phyloP scores from a whole-genome alignment of 1,140 invertebrate genomes.

The Brachionus calyciflorus region DNA sequence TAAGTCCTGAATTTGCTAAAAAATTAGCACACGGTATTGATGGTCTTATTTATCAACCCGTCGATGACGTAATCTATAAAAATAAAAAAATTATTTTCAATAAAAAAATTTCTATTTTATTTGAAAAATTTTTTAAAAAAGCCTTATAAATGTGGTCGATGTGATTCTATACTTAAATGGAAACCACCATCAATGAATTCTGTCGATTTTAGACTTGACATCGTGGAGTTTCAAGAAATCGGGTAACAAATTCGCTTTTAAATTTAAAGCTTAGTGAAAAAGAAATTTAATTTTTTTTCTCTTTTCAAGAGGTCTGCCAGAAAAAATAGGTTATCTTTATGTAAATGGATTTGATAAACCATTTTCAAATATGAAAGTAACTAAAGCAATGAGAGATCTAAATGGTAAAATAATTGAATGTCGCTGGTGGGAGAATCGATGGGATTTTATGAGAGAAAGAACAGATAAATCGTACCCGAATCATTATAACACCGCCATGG shows the following conservation, averaged over 20 bases:
- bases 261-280: not conserved
- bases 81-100: not conserved
- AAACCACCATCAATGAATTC: conserved; percentile 89
- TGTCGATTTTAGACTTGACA: conserved; percentile 87
- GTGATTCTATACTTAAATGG: conserved; percentile 88
- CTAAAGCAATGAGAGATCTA: conserved; percentile 72
- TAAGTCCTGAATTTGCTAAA: conserved; percentile 80
- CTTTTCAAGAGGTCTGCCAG: conserved; percentile 72
- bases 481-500: conserved; percentile 73
- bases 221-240: conserved; percentile 66
- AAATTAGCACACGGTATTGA: conserved; percentile 88
- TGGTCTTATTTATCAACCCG: conserved; percentile 94
- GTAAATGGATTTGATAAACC: conserved; percentile 71
- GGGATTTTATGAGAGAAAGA: conserved; percentile 92
- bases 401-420: conserved; percentile 97
- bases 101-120: conserved; percentile 39
- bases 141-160: conserved; percentile 78
- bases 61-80: conserved; percentile 65
- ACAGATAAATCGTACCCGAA: conserved; percentile 97
- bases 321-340: conserved; percentile 74
- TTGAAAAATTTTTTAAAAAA: conserved; percentile 60
- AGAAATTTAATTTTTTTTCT: conserved; percentile 51
- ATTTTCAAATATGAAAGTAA: conserved; percentile 72
- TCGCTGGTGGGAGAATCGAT: conserved; percentile 66
- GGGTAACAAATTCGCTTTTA: not conserved